A percentile compares a stretch with the other conserved stretches of the same genome.
Conservation (phyloP, 2,113 vertebrate species). For the Channa maculata region DNA sequence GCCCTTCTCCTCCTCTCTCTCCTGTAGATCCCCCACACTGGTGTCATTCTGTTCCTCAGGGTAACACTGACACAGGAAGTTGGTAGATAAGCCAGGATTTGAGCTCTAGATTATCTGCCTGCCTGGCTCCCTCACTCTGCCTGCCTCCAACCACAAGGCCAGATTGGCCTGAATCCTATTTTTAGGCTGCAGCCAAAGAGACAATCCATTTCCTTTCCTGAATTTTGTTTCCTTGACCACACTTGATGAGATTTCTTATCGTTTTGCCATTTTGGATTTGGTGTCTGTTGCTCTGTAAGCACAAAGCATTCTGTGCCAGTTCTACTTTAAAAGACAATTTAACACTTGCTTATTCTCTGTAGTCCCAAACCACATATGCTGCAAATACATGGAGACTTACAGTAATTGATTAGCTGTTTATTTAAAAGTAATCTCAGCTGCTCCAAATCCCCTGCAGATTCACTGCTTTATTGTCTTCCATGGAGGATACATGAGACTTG, state of each 20-base stretch:
- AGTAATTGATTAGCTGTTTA: conserved; percentile 66
- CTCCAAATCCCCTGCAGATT: conserved; percentile 35
- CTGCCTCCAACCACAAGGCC: conserved; percentile 60
- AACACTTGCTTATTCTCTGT: conserved; percentile 31
- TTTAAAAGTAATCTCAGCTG: conserved; percentile 59
- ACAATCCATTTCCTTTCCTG: conserved; percentile 38
- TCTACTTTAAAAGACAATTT: conserved; percentile 48
- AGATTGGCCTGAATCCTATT: conserved; percentile 72
- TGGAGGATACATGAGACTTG: conserved; percentile 7
- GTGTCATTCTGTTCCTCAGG: conserved; percentile 68
- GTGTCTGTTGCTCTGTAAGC: conserved; percentile 10
- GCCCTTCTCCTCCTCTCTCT: not conserved
- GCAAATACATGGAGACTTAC: conserved; percentile 49
- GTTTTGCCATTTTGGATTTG: not conserved
- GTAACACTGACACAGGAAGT: conserved; percentile 76
- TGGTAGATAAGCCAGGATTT: conserved; percentile 81
- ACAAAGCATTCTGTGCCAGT: conserved; percentile 11
- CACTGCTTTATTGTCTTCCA: conserved; percentile 29
- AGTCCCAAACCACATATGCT: conserved; percentile 46
- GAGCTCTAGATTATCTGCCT: conserved; percentile 81
- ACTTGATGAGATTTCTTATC: conserved; percentile 1
- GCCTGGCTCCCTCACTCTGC: conserved; percentile 59
- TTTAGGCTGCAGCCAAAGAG: conserved; percentile 61
- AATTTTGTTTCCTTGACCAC: conserved; percentile 40
- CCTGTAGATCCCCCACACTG: conserved; percentile 55